These are phyloP conservation scores for Sphyrna mokarran DNA, from an alignment of 2,113 vertebrate genomes.

Conservation along the genomic window DNA sequence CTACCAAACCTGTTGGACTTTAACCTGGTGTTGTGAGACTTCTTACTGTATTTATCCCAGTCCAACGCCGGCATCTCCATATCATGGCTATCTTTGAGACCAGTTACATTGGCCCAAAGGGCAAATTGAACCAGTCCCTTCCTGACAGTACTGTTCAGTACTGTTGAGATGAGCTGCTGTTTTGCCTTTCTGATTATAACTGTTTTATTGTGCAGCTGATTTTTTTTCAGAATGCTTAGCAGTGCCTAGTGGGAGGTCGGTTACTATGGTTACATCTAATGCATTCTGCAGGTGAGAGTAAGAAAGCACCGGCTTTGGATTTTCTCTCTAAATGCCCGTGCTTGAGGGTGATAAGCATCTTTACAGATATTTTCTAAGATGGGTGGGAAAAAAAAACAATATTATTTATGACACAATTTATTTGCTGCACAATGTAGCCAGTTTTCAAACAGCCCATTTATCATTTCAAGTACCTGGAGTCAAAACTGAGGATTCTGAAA, in stretches of 20 bases:
- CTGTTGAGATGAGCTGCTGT: neutral
- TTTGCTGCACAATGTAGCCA: neutral
- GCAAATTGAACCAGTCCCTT: neutral
- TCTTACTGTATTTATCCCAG: no score
- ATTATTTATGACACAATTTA: neutral
- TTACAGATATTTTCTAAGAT: neutral
- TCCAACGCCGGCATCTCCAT: no score
- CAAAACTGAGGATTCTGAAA: no score
- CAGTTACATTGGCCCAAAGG: neutral
- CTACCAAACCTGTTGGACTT: no score
- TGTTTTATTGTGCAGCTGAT: neutral
- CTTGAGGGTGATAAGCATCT: neutral
- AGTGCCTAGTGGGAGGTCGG: neutral
- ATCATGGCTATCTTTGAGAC: no score
- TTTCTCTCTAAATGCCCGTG: neutral
- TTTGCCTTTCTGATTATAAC: neutral
- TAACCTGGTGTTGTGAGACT: no score
- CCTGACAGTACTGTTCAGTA: neutral
- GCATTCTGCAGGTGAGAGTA: neutral
- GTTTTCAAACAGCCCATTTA: neutral
- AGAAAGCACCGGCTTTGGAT: neutral
- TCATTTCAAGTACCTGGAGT: neutral
- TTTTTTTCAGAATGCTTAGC: neutral
- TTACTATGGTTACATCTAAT: conserved; percentile 10
- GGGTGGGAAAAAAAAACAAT: neutral